These are phyloP conservation scores for Steinernema scapterisci DNA, from an alignment of 2,888 invertebrate genomes.

Conservation along the genomic window DNA sequence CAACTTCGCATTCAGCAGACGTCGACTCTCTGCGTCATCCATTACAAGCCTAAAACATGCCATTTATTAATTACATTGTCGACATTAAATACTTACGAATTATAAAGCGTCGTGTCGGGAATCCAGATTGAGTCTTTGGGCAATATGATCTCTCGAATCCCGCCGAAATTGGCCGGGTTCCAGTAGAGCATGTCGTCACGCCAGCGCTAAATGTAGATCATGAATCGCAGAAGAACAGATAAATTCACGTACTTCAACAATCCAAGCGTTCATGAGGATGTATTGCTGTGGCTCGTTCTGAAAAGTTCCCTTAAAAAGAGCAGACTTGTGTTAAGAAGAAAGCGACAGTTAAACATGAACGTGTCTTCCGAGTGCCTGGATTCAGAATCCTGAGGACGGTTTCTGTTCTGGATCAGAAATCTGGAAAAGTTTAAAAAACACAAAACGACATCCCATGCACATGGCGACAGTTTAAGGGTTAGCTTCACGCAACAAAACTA, in stretches of 20 bases:
- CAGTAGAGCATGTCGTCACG: slow-evolving; percentile 53
- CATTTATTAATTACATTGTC: background rate
- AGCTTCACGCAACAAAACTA: background rate
- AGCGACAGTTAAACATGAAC: too few species aligned
- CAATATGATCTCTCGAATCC: slow-evolving; percentile 52
- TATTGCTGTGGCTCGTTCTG: slow-evolving; percentile 48
- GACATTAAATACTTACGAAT: slow-evolving; percentile 43
- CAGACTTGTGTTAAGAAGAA: background rate
- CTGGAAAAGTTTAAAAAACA: too few species aligned
- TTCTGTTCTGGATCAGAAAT: background rate
- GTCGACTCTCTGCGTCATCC: slow-evolving; percentile 56
- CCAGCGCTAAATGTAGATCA: slow-evolving; percentile 32
- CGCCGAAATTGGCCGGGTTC: slow-evolving; percentile 51
- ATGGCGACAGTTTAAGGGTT: too few species aligned
- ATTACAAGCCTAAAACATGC: slow-evolving; percentile 52
- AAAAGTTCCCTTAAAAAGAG: slow-evolving; percentile 6
- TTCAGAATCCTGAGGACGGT: background rate
- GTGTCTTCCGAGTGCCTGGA: too few species aligned
- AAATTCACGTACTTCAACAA: slow-evolving; percentile 48
- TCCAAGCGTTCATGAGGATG: slow-evolving; percentile 46
- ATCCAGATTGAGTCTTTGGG: slow-evolving; percentile 51
- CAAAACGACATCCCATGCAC: too few species aligned
- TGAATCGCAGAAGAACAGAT: background rate
- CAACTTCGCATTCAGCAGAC: slow-evolving; percentile 57
- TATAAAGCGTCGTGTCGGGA: slow-evolving; percentile 59